These are phyloP conservation scores for Ommatoiulus sabulosus DNA, from an alignment of 2,888 invertebrate species.

Conservation along the genomic window DNA sequence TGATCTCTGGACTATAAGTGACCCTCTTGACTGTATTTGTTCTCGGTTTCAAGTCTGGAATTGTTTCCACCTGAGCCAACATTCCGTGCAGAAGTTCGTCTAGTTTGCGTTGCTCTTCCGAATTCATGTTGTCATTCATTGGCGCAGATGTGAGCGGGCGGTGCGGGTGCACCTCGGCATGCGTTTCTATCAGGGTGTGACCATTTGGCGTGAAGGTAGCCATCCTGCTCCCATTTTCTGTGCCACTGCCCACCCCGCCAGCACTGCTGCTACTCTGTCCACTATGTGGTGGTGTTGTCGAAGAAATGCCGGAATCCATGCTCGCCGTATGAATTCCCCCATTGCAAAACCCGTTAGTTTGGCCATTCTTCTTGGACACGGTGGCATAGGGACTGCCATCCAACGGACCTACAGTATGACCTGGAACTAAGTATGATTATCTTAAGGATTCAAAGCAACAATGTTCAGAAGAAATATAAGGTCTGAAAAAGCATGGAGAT, in stretches of 20 bases:
- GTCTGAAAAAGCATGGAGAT: background rate
- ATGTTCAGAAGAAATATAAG: background rate
- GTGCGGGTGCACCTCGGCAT: constrained; percentile 61
- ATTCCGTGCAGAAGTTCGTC: constrained; percentile 87
- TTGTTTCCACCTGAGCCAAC: constrained; percentile 88
- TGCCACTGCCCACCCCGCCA: constrained; percentile 16
- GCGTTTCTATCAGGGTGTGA: constrained; percentile 58
- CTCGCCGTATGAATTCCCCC: constrained; percentile 79
- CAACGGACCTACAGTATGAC: constrained; percentile 84
- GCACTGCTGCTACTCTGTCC: constrained; percentile 58
- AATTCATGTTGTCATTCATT: constrained; percentile 64
- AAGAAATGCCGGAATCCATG: constrained; percentile 91
- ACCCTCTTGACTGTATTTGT: constrained; percentile 59
- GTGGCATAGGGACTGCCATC: constrained; percentile 91
- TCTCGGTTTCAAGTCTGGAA: constrained; percentile 72
- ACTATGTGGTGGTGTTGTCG: constrained; percentile 66
- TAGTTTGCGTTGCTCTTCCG: constrained; percentile 72
- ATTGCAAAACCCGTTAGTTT: constrained; percentile 60
- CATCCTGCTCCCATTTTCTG: constrained; percentile 24
- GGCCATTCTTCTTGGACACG: constrained; percentile 67
- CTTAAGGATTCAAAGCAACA: background rate
- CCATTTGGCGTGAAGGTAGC: constrained; percentile 69
- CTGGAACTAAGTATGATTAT: background rate
- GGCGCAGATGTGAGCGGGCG: constrained; percentile 64
- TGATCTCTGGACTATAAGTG: constrained; percentile 55